Evolutionary conservation across 2,797 vertebrate genomes (phyloP).

Genomic region (Caiman crocodilus): DNA sequence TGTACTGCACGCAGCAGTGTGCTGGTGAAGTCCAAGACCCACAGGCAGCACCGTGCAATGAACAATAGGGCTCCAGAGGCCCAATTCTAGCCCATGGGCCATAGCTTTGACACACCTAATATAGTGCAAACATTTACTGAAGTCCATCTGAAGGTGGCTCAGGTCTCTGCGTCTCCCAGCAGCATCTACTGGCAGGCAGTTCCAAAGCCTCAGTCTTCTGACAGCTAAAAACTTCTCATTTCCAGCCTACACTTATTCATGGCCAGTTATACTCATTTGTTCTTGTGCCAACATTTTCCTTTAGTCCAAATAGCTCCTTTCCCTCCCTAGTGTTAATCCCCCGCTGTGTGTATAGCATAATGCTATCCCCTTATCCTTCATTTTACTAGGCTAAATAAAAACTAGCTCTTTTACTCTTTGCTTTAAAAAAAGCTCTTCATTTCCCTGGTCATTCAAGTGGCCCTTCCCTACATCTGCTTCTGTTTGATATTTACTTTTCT

Average conservation of each 20-base stretch:
- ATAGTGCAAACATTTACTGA: no score
- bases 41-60: no score
- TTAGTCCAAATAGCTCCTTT: conserved; percentile 21
- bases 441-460: not conserved
- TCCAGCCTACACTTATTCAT: not conserved
- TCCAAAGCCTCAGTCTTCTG: not conserved
- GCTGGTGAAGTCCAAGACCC: no score
- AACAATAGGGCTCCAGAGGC: no score
- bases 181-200: no score
- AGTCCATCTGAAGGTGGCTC: no score
- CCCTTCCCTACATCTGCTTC: not conserved
- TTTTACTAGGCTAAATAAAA: conserved; percentile 54
- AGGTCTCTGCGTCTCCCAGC: no score
- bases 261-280: not conserved
- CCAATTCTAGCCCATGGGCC: no score
- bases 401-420: conserved; percentile 49
- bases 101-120: no score
- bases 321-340: conserved; percentile 48
- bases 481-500: not conserved
- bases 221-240: not conserved
- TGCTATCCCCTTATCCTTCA: conserved; percentile 41
- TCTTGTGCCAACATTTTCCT: not conserved
- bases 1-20: no score
- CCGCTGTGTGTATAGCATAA: conserved; percentile 43
- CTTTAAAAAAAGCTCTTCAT: fast-evolving